These are phyloP conservation scores for Gonocerus acuteangulatus DNA, from an alignment of 2,888 invertebrate species.

Conservation along the genomic window DNA sequence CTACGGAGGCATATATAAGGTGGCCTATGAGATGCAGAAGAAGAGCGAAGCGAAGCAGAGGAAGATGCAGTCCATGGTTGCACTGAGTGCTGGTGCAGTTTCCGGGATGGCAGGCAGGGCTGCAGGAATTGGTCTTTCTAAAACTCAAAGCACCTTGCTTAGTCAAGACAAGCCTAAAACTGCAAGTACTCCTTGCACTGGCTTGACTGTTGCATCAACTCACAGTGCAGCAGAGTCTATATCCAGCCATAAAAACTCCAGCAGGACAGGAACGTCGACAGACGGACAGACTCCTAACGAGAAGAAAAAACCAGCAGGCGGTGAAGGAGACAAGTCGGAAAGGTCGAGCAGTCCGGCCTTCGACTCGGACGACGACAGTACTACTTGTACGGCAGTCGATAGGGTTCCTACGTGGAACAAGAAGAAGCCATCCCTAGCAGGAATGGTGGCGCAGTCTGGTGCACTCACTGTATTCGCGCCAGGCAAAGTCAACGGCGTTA, in stretches of 20 bases:
- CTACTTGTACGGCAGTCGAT: constrained; percentile 38
- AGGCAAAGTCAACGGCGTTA: constrained; percentile 42
- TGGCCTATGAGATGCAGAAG: constrained; percentile 94
- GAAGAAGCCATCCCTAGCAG: constrained; percentile 56
- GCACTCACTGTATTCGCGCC: constrained; percentile 46
- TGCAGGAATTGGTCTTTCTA: constrained; percentile 76
- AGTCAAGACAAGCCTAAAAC: constrained; percentile 57
- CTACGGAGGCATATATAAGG: constrained; percentile 95
- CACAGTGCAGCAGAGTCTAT: constrained; percentile 41
- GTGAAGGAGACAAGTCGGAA: constrained; percentile 63
- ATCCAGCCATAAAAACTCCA: constrained; percentile 42
- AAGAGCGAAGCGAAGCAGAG: constrained; percentile 93
- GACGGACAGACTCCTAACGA: constrained; percentile 41
- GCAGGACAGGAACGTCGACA: constrained; percentile 43
- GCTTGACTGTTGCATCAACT: constrained; percentile 34
- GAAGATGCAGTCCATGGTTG: constrained; percentile 92
- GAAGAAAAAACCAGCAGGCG: constrained; percentile 43
- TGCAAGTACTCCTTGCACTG: constrained; percentile 38
- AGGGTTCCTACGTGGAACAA: constrained; percentile 38
- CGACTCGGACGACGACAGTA: constrained; percentile 81
- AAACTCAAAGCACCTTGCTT: constrained; percentile 60
- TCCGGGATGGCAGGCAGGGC: constrained; percentile 82
- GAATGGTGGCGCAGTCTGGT: constrained; percentile 61
- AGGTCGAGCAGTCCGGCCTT: constrained; percentile 89
- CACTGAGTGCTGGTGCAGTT: constrained; percentile 81